These are phyloP conservation scores for Polypterus bichir DNA, from an alignment of 2,113 vertebrate species.

Conservation along the genomic window DNA sequence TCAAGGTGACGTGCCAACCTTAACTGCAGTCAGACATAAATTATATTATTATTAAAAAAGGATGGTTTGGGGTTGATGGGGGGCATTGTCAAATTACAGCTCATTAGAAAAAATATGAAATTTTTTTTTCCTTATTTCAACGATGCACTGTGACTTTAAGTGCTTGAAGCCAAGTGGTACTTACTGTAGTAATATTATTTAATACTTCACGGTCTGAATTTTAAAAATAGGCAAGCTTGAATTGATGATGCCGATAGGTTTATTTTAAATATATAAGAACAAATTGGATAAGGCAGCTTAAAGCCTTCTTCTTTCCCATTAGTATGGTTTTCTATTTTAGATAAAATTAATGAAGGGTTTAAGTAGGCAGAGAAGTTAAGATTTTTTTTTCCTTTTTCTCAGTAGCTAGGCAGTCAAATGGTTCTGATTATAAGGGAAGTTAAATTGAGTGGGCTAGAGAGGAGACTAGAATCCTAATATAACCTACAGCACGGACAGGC, in stretches of 20 bases:
- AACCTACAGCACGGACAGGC: too few relatives aligned
- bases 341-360: constrained; percentile 55
- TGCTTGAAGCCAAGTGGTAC: neutral
- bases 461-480: too few relatives aligned
- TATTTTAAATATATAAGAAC: constrained; percentile 32
- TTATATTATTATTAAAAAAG: too few relatives aligned
- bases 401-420: too few relatives aligned
- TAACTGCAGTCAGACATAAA: too few relatives aligned
- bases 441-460: too few relatives aligned
- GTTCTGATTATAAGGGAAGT: too few relatives aligned
- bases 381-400: constrained; percentile 18
- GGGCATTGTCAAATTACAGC: too few relatives aligned
- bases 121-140: too few relatives aligned
- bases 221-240: constrained; percentile 4
- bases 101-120: too few relatives aligned
- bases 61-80: too few relatives aligned
- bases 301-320: constrained; percentile 29
- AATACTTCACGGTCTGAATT: constrained; percentile 22
- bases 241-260: constrained; percentile 35
- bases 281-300: constrained; percentile 53
- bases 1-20: too few relatives aligned
- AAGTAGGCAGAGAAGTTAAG: constrained; percentile 34
- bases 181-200: constrained; percentile 5
- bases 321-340: constrained; percentile 42
- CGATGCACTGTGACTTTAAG: neutral